Evolutionary conservation across 2,888 invertebrate species (phyloP), one percentile per base, ranked within the genome.

Genomic region (Neoscelio sp.): DNA sequence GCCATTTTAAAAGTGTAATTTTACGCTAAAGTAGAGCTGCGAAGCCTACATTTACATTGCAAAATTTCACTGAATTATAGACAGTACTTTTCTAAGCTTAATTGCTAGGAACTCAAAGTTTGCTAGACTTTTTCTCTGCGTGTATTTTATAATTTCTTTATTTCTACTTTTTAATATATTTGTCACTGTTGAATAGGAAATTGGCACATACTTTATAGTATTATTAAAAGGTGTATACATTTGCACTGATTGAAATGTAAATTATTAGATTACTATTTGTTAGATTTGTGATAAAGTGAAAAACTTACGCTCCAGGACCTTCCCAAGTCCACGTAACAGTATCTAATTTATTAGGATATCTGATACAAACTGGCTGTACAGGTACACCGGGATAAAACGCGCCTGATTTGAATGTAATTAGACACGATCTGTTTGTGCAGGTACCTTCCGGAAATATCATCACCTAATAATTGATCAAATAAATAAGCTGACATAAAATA

Each of bases 361-460:
- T 93, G 75, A 99, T 94, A 86, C 97, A 94, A 8, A 99, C 97
- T 0, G 98, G 98, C 89, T 99, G 99, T 1, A 99, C 96, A 0
- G 99, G 98, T 8, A 98, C 97, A 0, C 98, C 98, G 0, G 98
- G 98, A 91, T 96, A 96, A 91, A 99, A 99, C 7, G 98, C 98
- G 35, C 98, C 98, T 1, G 95, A 95, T 89, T 96, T 97, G 91
- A 97, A 97, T 30, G 96, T 96, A 84, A 97, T 96, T 84, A 99
- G 92, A 87, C 97, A 97, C 0, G 95, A 95, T 18, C 98, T 94
- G 91, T 99, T 99, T 23, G 98, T 98, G 90, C 98, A 98, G 0
- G 99, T 99, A 48, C 98, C 99, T 90, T 99, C 98, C 0, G 98
- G 97, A 91, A 98, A 99, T 86, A 99, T 97, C 75, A 98, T 93